Percentiles rank a stretch among this genome's conserved stretches.
Evolutionary conservation across 1,140 invertebrate species (phyloP).

Genomic region (Listronotus bonariensis): DNA sequence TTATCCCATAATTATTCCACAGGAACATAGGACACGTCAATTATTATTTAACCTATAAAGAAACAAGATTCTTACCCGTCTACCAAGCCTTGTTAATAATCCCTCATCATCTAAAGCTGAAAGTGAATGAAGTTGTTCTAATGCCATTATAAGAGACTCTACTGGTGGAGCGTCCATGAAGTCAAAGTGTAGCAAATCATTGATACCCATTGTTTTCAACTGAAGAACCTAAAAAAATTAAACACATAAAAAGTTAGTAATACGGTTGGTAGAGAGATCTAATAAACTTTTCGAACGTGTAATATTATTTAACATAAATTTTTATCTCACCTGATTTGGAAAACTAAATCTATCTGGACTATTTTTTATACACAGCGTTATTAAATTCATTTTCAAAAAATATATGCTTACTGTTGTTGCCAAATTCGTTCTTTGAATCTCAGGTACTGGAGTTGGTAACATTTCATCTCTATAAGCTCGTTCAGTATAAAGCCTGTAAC

Average conservation of each 20-base stretch:
- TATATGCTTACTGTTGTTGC: conserved; percentile 77
- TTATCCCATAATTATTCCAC: too few species aligned
- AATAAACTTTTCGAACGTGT: too few species aligned
- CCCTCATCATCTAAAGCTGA: conserved; percentile 98
- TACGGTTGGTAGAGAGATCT: too few species aligned
- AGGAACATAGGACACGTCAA: too few species aligned
- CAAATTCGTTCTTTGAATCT: conserved; percentile 98
- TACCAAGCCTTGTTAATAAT: conserved; percentile 87
- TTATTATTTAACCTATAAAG: too few species aligned
- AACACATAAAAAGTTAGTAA: background rate
- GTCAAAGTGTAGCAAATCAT: conserved; percentile 99
- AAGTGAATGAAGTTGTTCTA: conserved; percentile 95
- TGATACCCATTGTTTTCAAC: conserved; percentile 99
- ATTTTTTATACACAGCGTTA: too few species aligned
- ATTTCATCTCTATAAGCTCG: conserved; percentile 98
- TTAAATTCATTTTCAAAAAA: too few species aligned
- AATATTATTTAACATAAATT: too few species aligned
- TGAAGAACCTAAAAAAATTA: conserved; percentile 64
- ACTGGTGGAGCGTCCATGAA: conserved; percentile 99
- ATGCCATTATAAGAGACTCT: conserved; percentile 94
- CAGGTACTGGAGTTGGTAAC: conserved; percentile 97
- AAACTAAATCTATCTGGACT: too few species aligned
- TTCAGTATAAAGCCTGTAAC: conserved; percentile 98
- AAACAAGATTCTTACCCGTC: conserved; percentile 66
- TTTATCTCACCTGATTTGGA: too few species aligned